Base-by-base conservation (phyloP, 2,113 vertebrate genomes). In the Atlantisia rogersi region DNA sequence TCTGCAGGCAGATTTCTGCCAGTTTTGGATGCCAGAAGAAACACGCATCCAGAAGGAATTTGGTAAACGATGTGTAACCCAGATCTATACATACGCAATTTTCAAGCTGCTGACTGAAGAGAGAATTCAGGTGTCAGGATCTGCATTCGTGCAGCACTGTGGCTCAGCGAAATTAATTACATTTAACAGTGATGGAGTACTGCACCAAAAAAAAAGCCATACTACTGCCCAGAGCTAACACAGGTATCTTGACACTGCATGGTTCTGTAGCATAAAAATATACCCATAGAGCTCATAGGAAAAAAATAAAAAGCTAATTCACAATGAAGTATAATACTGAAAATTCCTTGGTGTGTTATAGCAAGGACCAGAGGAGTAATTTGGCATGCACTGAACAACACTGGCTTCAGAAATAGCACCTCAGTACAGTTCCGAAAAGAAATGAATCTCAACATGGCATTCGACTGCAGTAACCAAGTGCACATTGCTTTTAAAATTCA, bases 401-500 rank as follows among this genome's bases (percentile, higher is more conserved):
- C 19, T 46, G 55, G 48, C 40, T 17, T 79, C 39, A 60, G 70
- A 91, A 90, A 67, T 0, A 82, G 18, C 1, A 1, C n/a, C 63
- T 91, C 42, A 4, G 19, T 78, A 78, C 42, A 28, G 44, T 88
- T 86, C 70, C 46, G 78, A 77, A 55, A 42, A 75, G 58, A 60
- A 75, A 86, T 25, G 32, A 78, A 94, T 81, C 83, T 71, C 60
- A 94, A 42, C 6, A 76, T 48, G 75, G 46, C 59, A 63, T 84
- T 67, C 4, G 0, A 59, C 81, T 40, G 13, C 44, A 58, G 65
- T 44, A 87, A 87, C 55, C 35, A 81, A 84, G 60, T 5, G 60
- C 39, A 86, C 39, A 26, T 58, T 79, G 81, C 69, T 93, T 92
- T 60, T 76, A 75, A 82, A 93, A 84, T 87, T 91, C 89, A 92